A percentile compares a stretch with the other conserved stretches of the same genome.
Evolutionary conservation across 2,888 invertebrate species (phyloP).

Genomic region (Apamea monoglypha): DNA sequence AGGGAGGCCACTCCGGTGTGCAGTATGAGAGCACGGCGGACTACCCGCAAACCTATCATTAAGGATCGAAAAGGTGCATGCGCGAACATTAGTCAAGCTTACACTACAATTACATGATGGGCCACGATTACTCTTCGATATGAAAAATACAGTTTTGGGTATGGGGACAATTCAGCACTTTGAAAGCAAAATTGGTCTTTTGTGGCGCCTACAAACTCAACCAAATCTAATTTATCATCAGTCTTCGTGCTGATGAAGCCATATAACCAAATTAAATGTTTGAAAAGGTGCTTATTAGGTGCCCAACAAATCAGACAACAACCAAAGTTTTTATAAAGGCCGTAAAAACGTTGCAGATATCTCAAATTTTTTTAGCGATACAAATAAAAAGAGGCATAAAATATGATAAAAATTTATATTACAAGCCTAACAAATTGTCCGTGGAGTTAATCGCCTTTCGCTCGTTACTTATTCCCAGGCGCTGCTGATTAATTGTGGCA

Average conservation of each 20-base stretch:
- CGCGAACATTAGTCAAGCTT: conserved; percentile 6
- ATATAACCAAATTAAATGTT: conserved; percentile 48
- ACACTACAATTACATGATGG: conserved; percentile 15
- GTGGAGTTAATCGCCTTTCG: conserved; percentile 64
- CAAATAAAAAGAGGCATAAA: conserved; percentile 54
- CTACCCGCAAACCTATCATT: conserved; percentile 19
- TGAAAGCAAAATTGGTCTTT: neutral
- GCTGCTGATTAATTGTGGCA: conserved; percentile 77
- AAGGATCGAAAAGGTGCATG: conserved; percentile 20
- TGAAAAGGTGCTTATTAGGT: conserved; percentile 44
- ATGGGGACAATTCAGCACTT: neutral
- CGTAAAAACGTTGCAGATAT: conserved; percentile 54
- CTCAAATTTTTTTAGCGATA: conserved; percentile 55
- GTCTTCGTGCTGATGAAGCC: conserved; percentile 28
- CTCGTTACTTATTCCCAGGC: conserved; percentile 68
- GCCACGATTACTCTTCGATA: neutral
- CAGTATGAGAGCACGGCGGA: conserved; percentile 50
- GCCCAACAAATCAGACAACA: conserved; percentile 18
- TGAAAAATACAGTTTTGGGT: neutral
- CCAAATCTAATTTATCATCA: conserved; percentile 8
- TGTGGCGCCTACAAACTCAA: neutral
- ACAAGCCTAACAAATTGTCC: conserved; percentile 39
- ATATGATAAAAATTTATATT: conserved; percentile 52
- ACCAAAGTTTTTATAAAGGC: conserved; percentile 48
- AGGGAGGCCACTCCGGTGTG: conserved; percentile 38